Conservation (phyloP, 2,113 vertebrate species). For the Pogona vitticeps region DNA sequence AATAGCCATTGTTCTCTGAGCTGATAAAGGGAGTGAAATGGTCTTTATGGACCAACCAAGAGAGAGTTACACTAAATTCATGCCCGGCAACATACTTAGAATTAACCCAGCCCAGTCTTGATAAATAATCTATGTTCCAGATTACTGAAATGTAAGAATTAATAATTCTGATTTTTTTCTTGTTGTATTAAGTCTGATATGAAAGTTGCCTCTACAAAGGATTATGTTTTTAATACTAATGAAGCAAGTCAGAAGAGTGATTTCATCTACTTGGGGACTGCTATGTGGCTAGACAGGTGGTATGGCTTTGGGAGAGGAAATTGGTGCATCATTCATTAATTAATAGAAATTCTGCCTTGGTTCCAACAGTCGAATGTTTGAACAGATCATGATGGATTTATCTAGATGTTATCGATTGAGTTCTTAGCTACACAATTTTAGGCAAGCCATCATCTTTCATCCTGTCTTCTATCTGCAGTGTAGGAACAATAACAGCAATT, state of each 20-base stretch:
- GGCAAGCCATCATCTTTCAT: neutral
- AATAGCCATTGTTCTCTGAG: neutral
- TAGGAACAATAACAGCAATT: too few species aligned
- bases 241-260: neutral
- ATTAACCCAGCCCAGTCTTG: neutral
- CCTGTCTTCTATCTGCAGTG: too few species aligned
- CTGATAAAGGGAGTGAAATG: neutral
- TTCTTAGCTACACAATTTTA: neutral
- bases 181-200: neutral
- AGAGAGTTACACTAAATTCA: neutral
- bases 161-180: neutral
- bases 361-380: neutral
- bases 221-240: constrained; percentile 6
- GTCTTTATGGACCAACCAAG: neutral
- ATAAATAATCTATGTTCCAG: neutral
- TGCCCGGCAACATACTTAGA: neutral
- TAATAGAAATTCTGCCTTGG: neutral
- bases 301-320: neutral
- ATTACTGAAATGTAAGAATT: neutral
- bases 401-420: neutral
- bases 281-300: neutral
- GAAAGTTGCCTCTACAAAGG: neutral
- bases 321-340: constrained; percentile 1
- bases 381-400: neutral
- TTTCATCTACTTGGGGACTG: neutral